Evolutionary conservation across 2,888 invertebrate species (phyloP).

Genomic region (Aquatica leii): DNA sequence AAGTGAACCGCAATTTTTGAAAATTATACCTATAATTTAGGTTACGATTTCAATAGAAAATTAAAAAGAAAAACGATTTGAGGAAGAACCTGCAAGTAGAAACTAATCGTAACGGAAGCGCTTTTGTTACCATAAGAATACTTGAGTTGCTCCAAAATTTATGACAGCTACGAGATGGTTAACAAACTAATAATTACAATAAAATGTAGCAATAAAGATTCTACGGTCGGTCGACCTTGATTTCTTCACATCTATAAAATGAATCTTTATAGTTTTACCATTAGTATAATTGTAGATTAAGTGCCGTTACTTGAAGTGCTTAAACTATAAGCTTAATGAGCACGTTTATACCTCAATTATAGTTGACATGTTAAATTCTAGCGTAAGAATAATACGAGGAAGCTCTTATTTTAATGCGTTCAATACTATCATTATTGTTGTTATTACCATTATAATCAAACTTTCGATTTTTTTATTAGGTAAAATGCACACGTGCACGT

Average conservation of each 20-base stretch:
- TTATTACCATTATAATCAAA: too few relatives aligned
- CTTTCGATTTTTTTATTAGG: too few relatives aligned
- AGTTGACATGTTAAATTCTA: neutral
- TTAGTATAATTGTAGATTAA: constrained; percentile 5
- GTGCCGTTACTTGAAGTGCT: constrained; percentile 1
- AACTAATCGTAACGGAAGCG: constrained; percentile 1
- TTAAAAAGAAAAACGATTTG: too few relatives aligned
- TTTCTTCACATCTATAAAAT: constrained; percentile 2
- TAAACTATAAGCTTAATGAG: constrained; percentile 2
- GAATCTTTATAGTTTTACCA: constrained; percentile 6
- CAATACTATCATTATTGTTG: too few relatives aligned
- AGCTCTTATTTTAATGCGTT: too few relatives aligned
- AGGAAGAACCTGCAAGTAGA: neutral
- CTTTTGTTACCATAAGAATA: constrained; percentile 1
- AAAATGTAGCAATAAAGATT: neutral
- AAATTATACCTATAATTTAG: neutral
- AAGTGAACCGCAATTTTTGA: neutral
- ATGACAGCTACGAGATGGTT: neutral
- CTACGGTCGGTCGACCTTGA: constrained; percentile 12
- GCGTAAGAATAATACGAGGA: too few relatives aligned
- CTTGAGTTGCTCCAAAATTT: constrained; percentile 5
- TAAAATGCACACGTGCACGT: too few relatives aligned
- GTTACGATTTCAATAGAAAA: neutral
- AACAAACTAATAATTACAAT: constrained; percentile 8
- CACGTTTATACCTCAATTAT: constrained; percentile 1